phyloP scores from a whole-genome alignment of 2,113 vertebrate species.

The Stigmatopora argus region DNA sequence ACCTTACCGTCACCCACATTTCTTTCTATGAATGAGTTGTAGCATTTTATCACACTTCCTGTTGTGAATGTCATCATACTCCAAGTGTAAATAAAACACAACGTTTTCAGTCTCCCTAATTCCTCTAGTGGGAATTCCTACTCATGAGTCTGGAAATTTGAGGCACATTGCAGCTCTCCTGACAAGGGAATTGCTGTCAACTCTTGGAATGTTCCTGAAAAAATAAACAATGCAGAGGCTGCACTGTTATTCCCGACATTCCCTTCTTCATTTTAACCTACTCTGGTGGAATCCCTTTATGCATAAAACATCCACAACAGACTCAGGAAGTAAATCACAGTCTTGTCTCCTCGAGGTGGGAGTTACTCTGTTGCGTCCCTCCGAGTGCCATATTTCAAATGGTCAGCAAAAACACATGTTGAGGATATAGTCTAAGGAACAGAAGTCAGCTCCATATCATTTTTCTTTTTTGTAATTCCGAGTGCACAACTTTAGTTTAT shows the following conservation, averaged over 20 bases:
- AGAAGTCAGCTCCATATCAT: constrained; percentile 52
- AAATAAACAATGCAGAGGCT: constrained; percentile 68
- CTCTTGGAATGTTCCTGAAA: constrained; percentile 67
- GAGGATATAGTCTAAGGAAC: constrained; percentile 62
- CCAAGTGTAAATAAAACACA: constrained; percentile 47
- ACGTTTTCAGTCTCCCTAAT: constrained; percentile 49
- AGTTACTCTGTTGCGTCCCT: constrained; percentile 61
- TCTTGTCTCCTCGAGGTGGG: constrained; percentile 61
- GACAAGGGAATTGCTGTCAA: constrained; percentile 69
- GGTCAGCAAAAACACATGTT: constrained; percentile 74
- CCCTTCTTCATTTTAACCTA: constrained; percentile 40
- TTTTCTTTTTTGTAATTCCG: constrained; percentile 55
- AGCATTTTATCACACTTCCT: constrained; percentile 12
- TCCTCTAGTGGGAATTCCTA: constrained; percentile 45
- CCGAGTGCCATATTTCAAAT: constrained; percentile 72
- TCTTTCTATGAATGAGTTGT: constrained; percentile 16
- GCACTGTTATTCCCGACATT: constrained; percentile 40
- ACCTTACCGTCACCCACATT: neutral
- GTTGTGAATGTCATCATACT: constrained; percentile 21
- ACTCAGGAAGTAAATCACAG: constrained; percentile 64
- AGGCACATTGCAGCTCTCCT: constrained; percentile 39
- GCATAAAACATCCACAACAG: constrained; percentile 51
- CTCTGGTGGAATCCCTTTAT: constrained; percentile 32
- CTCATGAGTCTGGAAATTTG: constrained; percentile 62
- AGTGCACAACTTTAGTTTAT: neutral